These are phyloP conservation scores for Rhagium mordax DNA, from an alignment of 2,888 invertebrate genomes.

Conservation along the genomic window DNA sequence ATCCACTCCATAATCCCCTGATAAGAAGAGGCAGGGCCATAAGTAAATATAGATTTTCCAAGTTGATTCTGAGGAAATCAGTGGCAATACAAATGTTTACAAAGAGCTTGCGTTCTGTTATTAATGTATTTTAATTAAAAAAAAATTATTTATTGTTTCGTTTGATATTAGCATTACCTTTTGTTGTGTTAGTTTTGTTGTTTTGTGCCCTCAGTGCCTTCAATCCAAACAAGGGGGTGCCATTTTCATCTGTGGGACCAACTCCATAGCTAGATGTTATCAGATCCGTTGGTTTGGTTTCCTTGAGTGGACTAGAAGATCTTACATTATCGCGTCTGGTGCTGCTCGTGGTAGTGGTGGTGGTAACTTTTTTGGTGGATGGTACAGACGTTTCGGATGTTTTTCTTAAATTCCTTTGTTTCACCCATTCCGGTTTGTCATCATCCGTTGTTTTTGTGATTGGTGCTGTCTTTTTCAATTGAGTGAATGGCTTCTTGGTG, in stretches of 20 bases:
- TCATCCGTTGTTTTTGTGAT: conserved; percentile 68
- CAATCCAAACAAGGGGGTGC: conserved; percentile 85
- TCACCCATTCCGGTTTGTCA: conserved; percentile 78
- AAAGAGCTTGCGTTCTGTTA: too few species aligned
- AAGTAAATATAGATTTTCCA: too few species aligned
- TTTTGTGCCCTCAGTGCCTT: conserved; percentile 78
- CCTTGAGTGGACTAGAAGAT: conserved; percentile 66
- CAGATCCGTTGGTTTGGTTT: conserved; percentile 73
- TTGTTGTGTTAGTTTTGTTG: conserved; percentile 76
- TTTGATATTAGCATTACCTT: too few species aligned
- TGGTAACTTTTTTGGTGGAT: conserved; percentile 57
- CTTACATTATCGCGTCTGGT: conserved; percentile 50
- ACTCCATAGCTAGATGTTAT: conserved; percentile 88
- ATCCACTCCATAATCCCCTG: too few species aligned
- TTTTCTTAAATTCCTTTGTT: conserved; percentile 75
- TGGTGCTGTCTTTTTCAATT: conserved; percentile 65
- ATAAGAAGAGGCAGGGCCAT: too few species aligned
- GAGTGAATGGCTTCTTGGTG: conserved; percentile 53
- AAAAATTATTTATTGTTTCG: too few species aligned
- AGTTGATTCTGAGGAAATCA: too few species aligned
- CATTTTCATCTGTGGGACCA: conserved; percentile 87
- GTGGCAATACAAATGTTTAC: too few species aligned
- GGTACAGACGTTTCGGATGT: conserved; percentile 64
- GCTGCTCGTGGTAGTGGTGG: conserved; percentile 53
- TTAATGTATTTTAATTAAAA: too few species aligned